Conservation (phyloP, 2,797 vertebrate species). For the Chromis chromis region DNA sequence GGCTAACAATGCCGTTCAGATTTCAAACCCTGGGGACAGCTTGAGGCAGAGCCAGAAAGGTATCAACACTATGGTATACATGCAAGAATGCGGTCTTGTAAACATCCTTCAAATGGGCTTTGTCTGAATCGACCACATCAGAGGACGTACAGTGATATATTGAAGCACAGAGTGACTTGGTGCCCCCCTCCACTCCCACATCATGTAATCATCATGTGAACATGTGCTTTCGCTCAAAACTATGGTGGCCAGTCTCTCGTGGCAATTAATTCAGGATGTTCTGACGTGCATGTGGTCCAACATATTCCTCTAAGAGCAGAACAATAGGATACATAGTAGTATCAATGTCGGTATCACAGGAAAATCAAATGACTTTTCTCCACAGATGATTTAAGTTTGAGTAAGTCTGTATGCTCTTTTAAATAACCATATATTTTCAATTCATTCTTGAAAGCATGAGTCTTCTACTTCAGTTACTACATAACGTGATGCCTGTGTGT, state of each 20-base stretch:
- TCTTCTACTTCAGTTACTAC: slow-evolving; percentile 12
- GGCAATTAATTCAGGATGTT: slow-evolving; percentile 42
- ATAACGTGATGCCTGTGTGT: slow-evolving; percentile 5
- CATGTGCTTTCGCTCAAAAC: slow-evolving; percentile 49
- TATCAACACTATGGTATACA: slow-evolving; percentile 28
- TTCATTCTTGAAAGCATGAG: slow-evolving; percentile 12
- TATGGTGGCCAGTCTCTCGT: slow-evolving; percentile 16
- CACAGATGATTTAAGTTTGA: slow-evolving; percentile 43
- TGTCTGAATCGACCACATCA: slow-evolving; percentile 50
- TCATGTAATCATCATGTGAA: slow-evolving; percentile 37
- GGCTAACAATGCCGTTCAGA: slow-evolving; percentile 44
- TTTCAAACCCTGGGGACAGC: slow-evolving; percentile 40
- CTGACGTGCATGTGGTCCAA: slow-evolving; percentile 12
- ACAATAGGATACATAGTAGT: slow-evolving; percentile 20
- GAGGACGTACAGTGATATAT: slow-evolving; percentile 21
- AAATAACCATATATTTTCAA: slow-evolving; percentile 1
- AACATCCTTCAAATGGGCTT: slow-evolving; percentile 48
- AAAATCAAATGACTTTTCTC: slow-evolving; percentile 23
- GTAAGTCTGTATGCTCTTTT: neutral
- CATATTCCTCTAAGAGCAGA: slow-evolving; percentile 17
- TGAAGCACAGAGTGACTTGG: slow-evolving; percentile 34
- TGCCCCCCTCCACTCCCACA: slow-evolving; percentile 1
- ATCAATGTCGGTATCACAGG: slow-evolving; percentile 29
- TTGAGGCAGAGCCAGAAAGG: slow-evolving; percentile 37
- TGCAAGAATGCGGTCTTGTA: slow-evolving; percentile 33